A percentile compares a stretch with the other conserved stretches of the same genome.
Conservation (phyloP, 2,113 vertebrate species). For the Nestor notabilis region DNA sequence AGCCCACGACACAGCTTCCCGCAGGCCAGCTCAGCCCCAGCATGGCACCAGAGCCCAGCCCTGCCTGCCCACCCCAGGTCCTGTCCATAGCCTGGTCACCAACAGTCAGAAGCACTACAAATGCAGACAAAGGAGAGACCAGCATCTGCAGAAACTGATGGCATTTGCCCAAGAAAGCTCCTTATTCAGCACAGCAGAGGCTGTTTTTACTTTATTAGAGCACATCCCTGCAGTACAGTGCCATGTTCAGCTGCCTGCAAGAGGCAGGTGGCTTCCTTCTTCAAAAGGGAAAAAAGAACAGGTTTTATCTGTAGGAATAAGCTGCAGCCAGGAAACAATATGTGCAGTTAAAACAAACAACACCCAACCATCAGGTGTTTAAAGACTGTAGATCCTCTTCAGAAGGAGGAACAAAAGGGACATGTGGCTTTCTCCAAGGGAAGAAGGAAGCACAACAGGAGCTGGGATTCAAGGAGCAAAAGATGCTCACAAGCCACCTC, state of each 20-base stretch:
- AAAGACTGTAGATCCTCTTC: not conserved
- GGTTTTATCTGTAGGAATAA: not conserved
- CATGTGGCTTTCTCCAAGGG: not conserved
- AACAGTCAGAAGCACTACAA: not conserved
- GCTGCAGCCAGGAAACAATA: not conserved
- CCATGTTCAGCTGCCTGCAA: not conserved
- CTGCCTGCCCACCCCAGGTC: not conserved
- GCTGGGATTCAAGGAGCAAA: not conserved
- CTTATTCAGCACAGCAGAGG: not conserved
- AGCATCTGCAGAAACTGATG: not conserved
- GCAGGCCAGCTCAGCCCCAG: not conserved
- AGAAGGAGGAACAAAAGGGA: not conserved
- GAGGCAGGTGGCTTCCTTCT: not conserved
- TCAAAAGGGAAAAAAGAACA: not conserved
- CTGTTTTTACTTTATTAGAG: not conserved
- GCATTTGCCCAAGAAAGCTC: not conserved
- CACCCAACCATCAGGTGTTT: not conserved
- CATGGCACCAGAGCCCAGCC: not conserved
- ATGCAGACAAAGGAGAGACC: not conserved
- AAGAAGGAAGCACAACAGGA: not conserved
- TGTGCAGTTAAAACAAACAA: not conserved
- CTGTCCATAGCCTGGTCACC: not conserved
- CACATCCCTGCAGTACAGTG: not conserved
- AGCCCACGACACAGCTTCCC: rapidly evolving
- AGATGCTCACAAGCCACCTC: not conserved